These are phyloP conservation scores for Papilio aristodemus DNA, from an alignment of 1,140 invertebrate genomes.

Conservation along the genomic window DNA sequence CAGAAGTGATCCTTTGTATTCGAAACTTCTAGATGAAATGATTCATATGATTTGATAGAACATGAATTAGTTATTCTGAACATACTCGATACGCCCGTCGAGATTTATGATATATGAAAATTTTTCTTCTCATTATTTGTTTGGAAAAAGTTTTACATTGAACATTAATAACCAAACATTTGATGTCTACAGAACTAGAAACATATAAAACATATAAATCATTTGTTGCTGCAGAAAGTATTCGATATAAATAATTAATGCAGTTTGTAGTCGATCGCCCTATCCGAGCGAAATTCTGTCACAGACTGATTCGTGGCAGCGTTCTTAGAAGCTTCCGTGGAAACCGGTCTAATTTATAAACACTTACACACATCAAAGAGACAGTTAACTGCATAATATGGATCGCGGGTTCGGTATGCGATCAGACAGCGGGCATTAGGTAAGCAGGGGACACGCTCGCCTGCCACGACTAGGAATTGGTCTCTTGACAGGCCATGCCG, in stretches of 20 bases:
- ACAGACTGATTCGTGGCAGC: constrained; percentile 8
- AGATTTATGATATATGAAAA: no score
- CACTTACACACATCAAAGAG: constrained; percentile 27
- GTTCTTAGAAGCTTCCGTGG: constrained; percentile 4
- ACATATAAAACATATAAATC: neutral
- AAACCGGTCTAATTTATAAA: constrained; percentile 32
- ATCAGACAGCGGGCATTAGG: constrained; percentile 20
- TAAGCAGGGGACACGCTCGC: constrained; percentile 27
- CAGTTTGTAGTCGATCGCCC: constrained; percentile 5
- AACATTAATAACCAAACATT: no score
- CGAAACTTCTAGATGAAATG: no score
- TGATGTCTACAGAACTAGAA: neutral
- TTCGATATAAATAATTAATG: constrained; percentile 13
- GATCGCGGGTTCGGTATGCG: constrained; percentile 26
- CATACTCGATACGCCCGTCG: no score
- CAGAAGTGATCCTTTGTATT: no score
- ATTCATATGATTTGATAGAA: no score
- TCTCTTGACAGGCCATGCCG: constrained; percentile 25
- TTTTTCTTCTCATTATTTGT: no score
- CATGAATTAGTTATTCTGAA: no score
- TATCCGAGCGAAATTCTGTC: constrained; percentile 7
- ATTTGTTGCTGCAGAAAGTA: neutral
- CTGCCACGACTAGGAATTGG: constrained; percentile 28
- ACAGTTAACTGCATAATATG: constrained; percentile 32
- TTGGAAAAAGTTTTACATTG: no score